Base-by-base conservation (phyloP, 2,113 vertebrate genomes). In the Colistium nudipinnis region DNA sequence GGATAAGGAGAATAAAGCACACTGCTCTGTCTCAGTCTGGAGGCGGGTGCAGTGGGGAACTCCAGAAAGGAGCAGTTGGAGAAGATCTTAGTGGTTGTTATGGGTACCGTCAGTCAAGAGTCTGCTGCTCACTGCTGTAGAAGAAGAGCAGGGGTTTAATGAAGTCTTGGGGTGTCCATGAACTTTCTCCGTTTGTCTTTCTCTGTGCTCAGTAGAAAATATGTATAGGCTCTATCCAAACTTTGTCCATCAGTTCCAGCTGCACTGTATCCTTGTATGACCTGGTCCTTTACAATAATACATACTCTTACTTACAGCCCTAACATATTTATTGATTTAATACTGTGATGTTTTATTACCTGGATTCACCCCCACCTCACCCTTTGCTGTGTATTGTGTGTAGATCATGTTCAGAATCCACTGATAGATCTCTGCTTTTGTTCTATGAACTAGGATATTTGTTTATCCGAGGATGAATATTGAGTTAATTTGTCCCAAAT, bases 21-120 rank as follows among this genome's bases (percentile, higher is more conserved):
- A 24, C 45, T 49, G 43, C n/a, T 52, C 0, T n/a, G 53, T 35
- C 55, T 62, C 43, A 47, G 43, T n/a, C 35, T 31, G 24, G 71
- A 69, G 48, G 57, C 33, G 27, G 36, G 4, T 47, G 30, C 36
- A 61, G 62, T 20, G 52, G 41, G n/a, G 52, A 74, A 54, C 75
- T 74, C 52, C 52, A 30, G n/a, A 22, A 49, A 9, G 19, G 54
- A 65, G 57, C 55, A 33, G 41, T 45, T 36, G 59, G 61, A 36
- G 31, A 41, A 75, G 72, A 84, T 71, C 78, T 57, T 22, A 71
- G 16, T 9, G 5, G 86, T 86, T 85, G 83, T 81, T 72, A 87
- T 84, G 72, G 83, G 31, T 83, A 83, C 80, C 48, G 59, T 80
- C 47, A 73, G 55, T 44, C 28, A 33, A 61, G 36, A 71, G 38